Evolutionary conservation across 2,113 vertebrate genomes (phyloP).

Genomic region (Rhodinocichla rosea): DNA sequence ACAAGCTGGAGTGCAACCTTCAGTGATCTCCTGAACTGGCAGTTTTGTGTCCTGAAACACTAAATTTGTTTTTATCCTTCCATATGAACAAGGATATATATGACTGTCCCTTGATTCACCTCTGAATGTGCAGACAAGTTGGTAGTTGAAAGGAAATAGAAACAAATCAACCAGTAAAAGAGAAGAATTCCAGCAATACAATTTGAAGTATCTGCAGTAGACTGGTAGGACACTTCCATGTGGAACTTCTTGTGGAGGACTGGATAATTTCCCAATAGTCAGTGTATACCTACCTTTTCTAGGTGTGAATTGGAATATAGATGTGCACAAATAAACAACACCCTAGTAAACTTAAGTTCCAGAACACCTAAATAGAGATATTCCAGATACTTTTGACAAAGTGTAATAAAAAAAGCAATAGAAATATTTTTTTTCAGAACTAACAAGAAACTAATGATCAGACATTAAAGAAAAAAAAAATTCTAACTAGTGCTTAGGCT

Average conservation of each 20-base stretch:
- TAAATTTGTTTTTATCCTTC: conserved; percentile 19
- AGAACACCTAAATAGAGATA: not conserved
- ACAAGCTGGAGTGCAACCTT: not conserved
- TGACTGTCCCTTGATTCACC: conserved; percentile 2
- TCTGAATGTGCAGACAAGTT: not conserved
- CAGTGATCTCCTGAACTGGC: not conserved
- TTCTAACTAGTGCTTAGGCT: not conserved
- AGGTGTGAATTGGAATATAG: not conserved
- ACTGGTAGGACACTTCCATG: not conserved
- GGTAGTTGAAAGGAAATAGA: not conserved
- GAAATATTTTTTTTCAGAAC: not conserved
- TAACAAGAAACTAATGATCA: not conserved
- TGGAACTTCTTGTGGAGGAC: not conserved
- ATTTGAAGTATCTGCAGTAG: not conserved
- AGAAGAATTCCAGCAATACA: not conserved
- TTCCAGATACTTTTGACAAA: not conserved
- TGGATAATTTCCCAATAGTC: not conserved
- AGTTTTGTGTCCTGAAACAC: conserved; percentile 6
- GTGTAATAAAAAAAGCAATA: not conserved
- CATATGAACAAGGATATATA: not conserved
- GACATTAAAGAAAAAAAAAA: not conserved
- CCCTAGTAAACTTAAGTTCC: not conserved
- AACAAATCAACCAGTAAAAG: not conserved
- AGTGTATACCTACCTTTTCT: not conserved
- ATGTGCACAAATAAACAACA: not conserved